phyloP scores from a whole-genome alignment of 2,888 invertebrate genomes.

The Pyralis farinalis region DNA sequence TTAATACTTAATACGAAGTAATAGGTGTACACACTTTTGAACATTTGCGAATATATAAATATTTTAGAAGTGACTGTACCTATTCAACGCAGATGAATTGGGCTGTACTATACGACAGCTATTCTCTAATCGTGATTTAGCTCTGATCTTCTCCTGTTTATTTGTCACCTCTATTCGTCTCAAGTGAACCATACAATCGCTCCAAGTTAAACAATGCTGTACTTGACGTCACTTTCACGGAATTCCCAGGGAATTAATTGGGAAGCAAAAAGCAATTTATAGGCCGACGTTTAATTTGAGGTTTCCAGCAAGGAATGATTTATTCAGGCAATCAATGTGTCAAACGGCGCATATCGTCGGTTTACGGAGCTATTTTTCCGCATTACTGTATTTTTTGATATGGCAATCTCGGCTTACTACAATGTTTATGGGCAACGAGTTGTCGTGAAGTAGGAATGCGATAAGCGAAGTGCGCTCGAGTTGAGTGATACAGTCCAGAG shows the following conservation, averaged over 20 bases:
- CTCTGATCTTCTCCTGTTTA: neutral
- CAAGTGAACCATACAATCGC: neutral
- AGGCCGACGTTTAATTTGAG: constrained; percentile 37
- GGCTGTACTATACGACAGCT: no score
- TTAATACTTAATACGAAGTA: no score
- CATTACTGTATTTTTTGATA: neutral
- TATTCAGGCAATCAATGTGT: constrained; percentile 43
- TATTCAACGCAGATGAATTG: no score
- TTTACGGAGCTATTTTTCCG: neutral
- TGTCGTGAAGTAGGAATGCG: no score
- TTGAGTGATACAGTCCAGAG: no score
- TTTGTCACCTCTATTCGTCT: neutral
- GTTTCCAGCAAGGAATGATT: constrained; percentile 33
- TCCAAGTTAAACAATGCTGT: neutral
- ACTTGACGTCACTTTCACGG: neutral
- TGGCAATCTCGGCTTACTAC: no score
- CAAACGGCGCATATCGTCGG: constrained; percentile 20
- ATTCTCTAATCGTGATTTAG: no score
- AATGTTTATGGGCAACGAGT: no score
- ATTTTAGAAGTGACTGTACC: no score
- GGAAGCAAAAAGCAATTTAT: constrained; percentile 33
- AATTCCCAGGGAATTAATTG: constrained; percentile 10
- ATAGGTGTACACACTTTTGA: no score
- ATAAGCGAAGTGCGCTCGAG: no score
- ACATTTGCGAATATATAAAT: no score